A percentile compares a stretch with the other conserved stretches of the same genome.
phyloP scores from a whole-genome alignment of 2,888 invertebrate genomes.

The Clitarchus hookeri region DNA sequence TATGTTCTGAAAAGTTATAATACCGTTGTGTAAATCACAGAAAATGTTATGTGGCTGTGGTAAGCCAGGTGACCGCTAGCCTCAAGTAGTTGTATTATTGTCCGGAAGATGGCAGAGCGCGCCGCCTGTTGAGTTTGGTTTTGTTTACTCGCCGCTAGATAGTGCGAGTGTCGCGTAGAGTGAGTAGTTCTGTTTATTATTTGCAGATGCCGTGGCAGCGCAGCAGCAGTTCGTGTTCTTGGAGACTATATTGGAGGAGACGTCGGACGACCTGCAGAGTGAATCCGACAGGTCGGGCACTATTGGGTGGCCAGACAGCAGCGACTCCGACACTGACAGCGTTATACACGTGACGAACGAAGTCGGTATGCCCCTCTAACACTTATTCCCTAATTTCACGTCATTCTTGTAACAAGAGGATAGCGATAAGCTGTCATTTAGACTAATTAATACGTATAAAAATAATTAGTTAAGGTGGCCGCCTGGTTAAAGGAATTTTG shows the following conservation, averaged over 20 bases:
- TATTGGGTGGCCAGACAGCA: slow-evolving; percentile 59
- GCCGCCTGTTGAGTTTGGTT: background rate
- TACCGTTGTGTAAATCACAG: too few relatives aligned
- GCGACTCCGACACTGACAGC: slow-evolving; percentile 78
- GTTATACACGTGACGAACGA: slow-evolving; percentile 63
- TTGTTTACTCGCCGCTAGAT: background rate
- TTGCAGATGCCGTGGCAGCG: slow-evolving; percentile 32
- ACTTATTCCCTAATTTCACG: background rate
- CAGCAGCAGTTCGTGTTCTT: slow-evolving; percentile 68
- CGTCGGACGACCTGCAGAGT: slow-evolving; percentile 80
- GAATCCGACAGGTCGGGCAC: slow-evolving; percentile 64
- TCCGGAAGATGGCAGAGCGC: background rate
- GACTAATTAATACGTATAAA: too few relatives aligned
- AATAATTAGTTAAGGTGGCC: too few relatives aligned
- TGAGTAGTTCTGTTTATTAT: background rate
- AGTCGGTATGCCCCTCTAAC: slow-evolving; percentile 37
- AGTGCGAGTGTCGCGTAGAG: background rate
- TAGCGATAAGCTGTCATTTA: too few relatives aligned
- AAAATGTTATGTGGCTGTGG: too few relatives aligned
- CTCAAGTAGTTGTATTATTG: background rate
- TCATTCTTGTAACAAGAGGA: too few relatives aligned
- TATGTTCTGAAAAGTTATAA: too few relatives aligned
- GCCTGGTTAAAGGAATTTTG: too few relatives aligned
- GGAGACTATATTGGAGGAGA: slow-evolving; percentile 88
- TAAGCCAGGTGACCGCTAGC: too few relatives aligned